A percentile compares a stretch with the other conserved stretches of the same genome.
Conservation (phyloP, 2,888 invertebrate genomes). For the Calliopum simillimum region DNA sequence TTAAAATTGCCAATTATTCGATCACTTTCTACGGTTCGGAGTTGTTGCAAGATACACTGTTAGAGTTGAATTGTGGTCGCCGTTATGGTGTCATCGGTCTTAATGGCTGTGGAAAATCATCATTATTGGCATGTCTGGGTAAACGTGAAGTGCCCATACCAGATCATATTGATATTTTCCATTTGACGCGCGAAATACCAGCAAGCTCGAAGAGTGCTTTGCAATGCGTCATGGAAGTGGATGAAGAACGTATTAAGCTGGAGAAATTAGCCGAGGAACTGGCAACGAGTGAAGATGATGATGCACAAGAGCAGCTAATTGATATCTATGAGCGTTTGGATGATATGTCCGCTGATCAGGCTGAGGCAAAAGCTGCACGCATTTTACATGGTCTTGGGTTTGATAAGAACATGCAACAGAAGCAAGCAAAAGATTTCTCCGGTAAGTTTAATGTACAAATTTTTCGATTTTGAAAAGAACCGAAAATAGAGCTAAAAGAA, state of each 20-base stretch:
- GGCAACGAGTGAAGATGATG: conserved; percentile 88
- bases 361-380: conserved; percentile 92
- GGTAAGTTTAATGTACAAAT: conserved; percentile 47
- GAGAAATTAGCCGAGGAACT: conserved; percentile 94
- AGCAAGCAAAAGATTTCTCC: conserved; percentile 89
- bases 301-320: conserved; percentile 94
- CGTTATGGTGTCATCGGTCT: conserved; percentile 96
- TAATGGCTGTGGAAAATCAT: conserved; percentile 99
- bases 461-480: no score
- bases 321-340: conserved; percentile 98
- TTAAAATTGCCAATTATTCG: conserved; percentile 96
- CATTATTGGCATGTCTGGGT: conserved; percentile 90
- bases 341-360: conserved; percentile 95
- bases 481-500: no score
- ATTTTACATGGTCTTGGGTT: conserved; percentile 98
- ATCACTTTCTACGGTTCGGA: conserved; percentile 99
- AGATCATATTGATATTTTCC: conserved; percentile 96
- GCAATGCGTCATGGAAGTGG: conserved; percentile 98
- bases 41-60: conserved; percentile 92
- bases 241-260: conserved; percentile 89
- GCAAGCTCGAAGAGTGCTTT: conserved; percentile 98
- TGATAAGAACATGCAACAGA: conserved; percentile 84
- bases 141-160: conserved; percentile 96
- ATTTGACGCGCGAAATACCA: conserved; percentile 96
- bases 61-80: conserved; percentile 97